Evolutionary conservation across 1,140 invertebrate genomes (phyloP).

Genomic region (Drosophila nikananu): DNA sequence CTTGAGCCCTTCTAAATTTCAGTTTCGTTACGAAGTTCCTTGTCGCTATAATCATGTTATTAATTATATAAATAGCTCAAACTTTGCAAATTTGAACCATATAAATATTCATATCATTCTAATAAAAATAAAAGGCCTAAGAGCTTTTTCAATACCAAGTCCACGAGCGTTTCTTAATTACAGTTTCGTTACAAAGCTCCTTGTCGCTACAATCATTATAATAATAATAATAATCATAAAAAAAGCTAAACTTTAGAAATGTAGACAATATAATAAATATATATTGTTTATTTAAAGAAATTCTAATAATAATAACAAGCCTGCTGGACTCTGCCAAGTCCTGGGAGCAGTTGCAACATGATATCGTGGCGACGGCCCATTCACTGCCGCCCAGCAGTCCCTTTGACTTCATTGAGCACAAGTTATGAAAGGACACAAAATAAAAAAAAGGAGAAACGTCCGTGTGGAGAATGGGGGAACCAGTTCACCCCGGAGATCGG

Average conservation of each 20-base stretch:
- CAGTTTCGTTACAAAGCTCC: not conserved
- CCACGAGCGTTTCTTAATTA: too few relatives aligned
- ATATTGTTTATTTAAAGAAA: not conserved
- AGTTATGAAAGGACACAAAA: slow-evolving; percentile 42
- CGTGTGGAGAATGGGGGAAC: slow-evolving; percentile 7
- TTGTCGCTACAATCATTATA: not conserved
- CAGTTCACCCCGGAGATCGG: slow-evolving; percentile 23
- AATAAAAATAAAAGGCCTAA: not conserved
- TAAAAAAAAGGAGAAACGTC: not conserved
- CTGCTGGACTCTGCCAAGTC: not conserved
- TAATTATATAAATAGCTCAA: too few relatives aligned
- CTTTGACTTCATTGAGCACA: slow-evolving; percentile 45
- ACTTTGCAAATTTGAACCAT: not conserved
- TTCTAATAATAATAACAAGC: not conserved
- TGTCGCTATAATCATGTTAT: too few relatives aligned
- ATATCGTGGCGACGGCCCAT: slow-evolving; percentile 2
- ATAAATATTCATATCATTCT: not conserved
- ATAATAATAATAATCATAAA: not conserved
- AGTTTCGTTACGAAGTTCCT: not conserved
- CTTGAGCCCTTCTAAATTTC: too few relatives aligned
- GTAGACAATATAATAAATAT: not conserved
- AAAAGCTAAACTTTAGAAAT: too few relatives aligned
- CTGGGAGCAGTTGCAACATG: slow-evolving; percentile 11
- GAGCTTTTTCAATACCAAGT: too few relatives aligned
- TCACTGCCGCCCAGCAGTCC: not conserved